phyloP scores from a whole-genome alignment of 1,140 invertebrate species.

The Meloidogyne exigua region DNA sequence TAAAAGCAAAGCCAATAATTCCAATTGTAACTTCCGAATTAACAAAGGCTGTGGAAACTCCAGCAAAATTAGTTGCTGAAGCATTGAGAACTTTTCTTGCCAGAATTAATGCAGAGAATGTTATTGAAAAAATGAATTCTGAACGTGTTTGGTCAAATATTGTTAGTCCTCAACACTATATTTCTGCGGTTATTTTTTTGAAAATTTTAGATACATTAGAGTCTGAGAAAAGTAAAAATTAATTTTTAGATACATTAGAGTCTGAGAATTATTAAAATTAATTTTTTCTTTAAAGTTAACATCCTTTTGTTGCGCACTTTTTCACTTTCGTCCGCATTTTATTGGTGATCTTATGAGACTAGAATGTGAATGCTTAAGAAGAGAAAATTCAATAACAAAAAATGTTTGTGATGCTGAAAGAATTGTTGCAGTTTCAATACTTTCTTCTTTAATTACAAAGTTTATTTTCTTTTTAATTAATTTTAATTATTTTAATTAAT shows the following conservation, averaged over 20 bases:
- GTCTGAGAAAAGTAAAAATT: neutral
- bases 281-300: slow-evolving; percentile 44
- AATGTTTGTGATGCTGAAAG: slow-evolving; percentile 42
- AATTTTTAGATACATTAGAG: neutral
- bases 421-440: slow-evolving; percentile 42
- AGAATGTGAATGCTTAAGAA: slow-evolving; percentile 33
- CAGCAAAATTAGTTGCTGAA: slow-evolving; percentile 51
- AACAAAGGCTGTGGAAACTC: slow-evolving; percentile 39
- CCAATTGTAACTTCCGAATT: slow-evolving; percentile 56
- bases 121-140: slow-evolving; percentile 61
- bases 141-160: slow-evolving; percentile 60
- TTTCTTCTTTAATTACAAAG: slow-evolving; percentile 46
- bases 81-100: slow-evolving; percentile 43
- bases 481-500: neutral
- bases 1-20: slow-evolving; percentile 12
- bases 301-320: slow-evolving; percentile 37
- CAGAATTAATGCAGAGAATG: slow-evolving; percentile 40
- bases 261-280: too few relatives aligned
- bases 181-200: slow-evolving; percentile 39
- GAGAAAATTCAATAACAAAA: neutral
- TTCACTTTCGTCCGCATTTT: slow-evolving; percentile 42
- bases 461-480: neutral
- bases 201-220: neutral
- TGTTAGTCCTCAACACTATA: slow-evolving; percentile 47
- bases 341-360: slow-evolving; percentile 37